Evolutionary conservation across 2,113 vertebrate species (phyloP).

Genomic region (Crocuta crocuta): DNA sequence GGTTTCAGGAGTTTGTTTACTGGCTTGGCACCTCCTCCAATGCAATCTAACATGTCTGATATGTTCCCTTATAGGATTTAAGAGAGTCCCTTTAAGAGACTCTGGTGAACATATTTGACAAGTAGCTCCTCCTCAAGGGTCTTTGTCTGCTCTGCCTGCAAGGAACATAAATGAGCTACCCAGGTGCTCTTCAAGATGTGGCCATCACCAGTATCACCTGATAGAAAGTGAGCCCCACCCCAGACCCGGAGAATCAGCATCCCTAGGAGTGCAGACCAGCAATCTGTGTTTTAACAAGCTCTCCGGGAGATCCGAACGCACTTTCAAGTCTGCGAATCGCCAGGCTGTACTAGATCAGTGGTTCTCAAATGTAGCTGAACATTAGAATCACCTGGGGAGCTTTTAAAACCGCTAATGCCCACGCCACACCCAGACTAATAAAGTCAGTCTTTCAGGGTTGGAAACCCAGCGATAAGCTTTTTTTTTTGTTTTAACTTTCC

Average conservation of each 20-base stretch:
- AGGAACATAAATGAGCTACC: neutral
- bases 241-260: neutral
- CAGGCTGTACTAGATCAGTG: neutral
- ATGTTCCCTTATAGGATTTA: neutral
- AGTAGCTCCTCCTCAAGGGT: neutral
- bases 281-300: neutral
- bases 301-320: neutral
- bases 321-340: neutral
- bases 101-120: conserved; percentile 22
- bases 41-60: neutral
- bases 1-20: conserved; percentile 65
- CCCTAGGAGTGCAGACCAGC: neutral
- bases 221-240: neutral
- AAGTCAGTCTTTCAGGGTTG: neutral
- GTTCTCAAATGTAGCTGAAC: neutral
- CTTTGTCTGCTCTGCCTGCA: neutral
- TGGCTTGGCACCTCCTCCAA: conserved; percentile 43
- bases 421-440: neutral
- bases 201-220: neutral
- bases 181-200: neutral
- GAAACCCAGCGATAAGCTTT: neutral
- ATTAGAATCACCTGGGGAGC: neutral
- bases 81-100: neutral
- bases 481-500: neutral
- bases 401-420: neutral